Evolutionary conservation across 1,140 invertebrate genomes (phyloP).

Genomic region (Pissodes strobi): DNA sequence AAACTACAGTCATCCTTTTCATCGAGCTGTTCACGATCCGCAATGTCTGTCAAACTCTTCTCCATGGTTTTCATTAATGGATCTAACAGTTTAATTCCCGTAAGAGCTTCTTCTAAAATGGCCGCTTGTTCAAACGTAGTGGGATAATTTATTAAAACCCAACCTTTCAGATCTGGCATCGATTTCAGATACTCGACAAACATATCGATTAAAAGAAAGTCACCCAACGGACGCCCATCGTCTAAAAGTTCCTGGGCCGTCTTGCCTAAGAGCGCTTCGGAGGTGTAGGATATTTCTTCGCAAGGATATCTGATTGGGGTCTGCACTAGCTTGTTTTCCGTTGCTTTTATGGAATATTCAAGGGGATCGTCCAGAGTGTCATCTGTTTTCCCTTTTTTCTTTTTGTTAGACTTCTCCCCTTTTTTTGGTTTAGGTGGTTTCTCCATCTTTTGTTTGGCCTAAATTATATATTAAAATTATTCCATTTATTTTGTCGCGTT

Average conservation of each 20-base stretch:
- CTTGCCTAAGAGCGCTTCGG: constrained; percentile 61
- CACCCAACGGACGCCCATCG: constrained; percentile 59
- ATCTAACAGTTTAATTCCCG: constrained; percentile 23
- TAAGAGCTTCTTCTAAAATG: constrained; percentile 59
- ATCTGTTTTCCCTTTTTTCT: too few species aligned
- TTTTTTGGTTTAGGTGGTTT: too few species aligned
- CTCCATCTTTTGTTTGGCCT: too few species aligned
- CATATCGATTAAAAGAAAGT: constrained; percentile 61
- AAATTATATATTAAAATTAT: too few species aligned
- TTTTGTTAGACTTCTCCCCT: too few species aligned
- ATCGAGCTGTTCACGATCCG: neutral
- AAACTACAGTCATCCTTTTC: neutral
- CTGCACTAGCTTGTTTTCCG: constrained; percentile 47
- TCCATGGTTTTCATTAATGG: neutral
- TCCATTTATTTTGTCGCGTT: too few species aligned
- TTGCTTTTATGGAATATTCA: neutral
- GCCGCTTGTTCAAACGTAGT: constrained; percentile 61
- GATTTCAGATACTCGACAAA: constrained; percentile 65
- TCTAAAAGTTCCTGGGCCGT: constrained; percentile 60
- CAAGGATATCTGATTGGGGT: constrained; percentile 63
- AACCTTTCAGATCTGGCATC: constrained; percentile 59
- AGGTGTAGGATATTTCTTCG: constrained; percentile 59
- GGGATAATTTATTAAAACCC: constrained; percentile 67
- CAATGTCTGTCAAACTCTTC: constrained; percentile 15
- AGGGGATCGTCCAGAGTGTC: too few species aligned